These are phyloP conservation scores for Syngnathus typhle DNA, from an alignment of 2,113 vertebrate species.

Conservation along the genomic window DNA sequence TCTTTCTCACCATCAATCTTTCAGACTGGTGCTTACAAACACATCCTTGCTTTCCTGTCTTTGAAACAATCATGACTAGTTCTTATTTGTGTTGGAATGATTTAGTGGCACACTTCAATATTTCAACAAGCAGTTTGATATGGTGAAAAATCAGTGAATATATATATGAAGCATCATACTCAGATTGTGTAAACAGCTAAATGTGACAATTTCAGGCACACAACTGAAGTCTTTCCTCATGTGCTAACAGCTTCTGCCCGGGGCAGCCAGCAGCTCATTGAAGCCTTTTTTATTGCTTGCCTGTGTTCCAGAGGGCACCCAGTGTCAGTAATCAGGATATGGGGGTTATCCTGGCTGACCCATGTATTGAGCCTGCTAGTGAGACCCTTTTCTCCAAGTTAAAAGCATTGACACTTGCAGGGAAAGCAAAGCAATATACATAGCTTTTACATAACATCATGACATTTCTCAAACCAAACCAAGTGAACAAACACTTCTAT, in stretches of 20 bases:
- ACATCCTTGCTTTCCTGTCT: conserved; percentile 43
- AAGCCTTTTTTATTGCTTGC: conserved; percentile 57
- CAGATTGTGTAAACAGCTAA: conserved; percentile 6
- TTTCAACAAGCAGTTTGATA: background rate
- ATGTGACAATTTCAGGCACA: background rate
- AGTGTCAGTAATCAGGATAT: conserved; percentile 77
- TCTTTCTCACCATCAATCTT: conserved; percentile 52
- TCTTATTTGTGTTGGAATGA: conserved; percentile 11
- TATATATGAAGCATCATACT: background rate
- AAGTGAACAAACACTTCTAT: background rate
- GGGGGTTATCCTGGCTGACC: conserved; percentile 78
- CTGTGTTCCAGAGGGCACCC: conserved; percentile 63
- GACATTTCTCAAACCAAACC: conserved; percentile 4
- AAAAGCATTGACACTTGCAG: conserved; percentile 30
- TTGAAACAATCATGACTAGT: conserved; percentile 42
- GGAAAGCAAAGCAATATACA: conserved; percentile 20
- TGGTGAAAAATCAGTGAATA: background rate
- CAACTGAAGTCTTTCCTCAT: conserved; percentile 5
- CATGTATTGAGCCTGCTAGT: conserved; percentile 61
- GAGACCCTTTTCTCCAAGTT: conserved; percentile 53
- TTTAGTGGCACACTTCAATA: conserved; percentile 21
- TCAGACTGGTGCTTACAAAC: conserved; percentile 54
- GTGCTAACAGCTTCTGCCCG: conserved; percentile 13
- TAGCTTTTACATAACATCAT: conserved; percentile 27
- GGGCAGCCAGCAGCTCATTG: conserved; percentile 36